These are phyloP conservation scores for Turritopsis dohrnii DNA, from an alignment of 30 jellyfish, hydroid and myxozoan genomes.

Conservation along the genomic window DNA sequence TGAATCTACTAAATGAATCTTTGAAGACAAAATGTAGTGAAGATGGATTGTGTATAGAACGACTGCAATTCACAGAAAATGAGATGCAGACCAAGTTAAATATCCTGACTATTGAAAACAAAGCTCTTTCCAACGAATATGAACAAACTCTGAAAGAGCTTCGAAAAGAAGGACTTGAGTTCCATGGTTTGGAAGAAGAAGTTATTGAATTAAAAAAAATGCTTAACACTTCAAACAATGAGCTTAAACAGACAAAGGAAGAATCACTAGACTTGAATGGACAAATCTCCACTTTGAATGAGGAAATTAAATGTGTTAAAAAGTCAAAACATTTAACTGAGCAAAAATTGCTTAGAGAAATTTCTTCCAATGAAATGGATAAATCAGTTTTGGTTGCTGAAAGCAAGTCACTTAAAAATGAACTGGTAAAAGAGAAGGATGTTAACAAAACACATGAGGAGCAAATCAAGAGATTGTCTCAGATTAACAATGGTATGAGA, in stretches of 20 bases:
- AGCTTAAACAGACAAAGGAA: neutral
- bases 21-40: neutral
- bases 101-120: neutral
- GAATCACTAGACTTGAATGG: neutral
- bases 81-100: neutral
- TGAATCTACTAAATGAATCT: neutral
- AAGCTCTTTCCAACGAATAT: neutral
- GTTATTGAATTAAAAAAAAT: neutral
- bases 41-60: neutral
- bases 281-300: neutral
- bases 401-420: neutral
- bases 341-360: neutral
- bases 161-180: neutral
- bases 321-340: neutral
- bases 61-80: neutral
- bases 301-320: neutral
- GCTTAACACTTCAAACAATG: neutral
- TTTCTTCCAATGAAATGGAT: neutral
- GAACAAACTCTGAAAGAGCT: neutral
- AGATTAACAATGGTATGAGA: neutral
- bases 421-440: neutral
- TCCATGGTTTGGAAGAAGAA: neutral
- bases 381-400: neutral
- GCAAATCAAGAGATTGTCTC: neutral
- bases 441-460: neutral